These are phyloP conservation scores for Eumacrocentrus americanus DNA, from an alignment of 2,888 invertebrate genomes.

Conservation along the genomic window DNA sequence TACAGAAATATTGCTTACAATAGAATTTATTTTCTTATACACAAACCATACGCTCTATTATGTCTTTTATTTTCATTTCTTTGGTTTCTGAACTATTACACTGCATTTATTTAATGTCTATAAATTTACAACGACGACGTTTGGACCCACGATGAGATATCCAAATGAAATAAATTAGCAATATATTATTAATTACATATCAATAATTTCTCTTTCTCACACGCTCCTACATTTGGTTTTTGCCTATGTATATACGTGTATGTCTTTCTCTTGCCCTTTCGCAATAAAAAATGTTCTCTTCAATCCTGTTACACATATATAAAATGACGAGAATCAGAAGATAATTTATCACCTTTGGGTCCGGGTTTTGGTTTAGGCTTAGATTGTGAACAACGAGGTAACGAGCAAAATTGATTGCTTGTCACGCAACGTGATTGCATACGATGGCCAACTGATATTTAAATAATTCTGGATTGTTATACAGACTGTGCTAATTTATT, in stretches of 20 bases:
- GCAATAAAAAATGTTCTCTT: background rate
- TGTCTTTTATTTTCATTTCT: slow-evolving; percentile 13
- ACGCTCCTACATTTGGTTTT: background rate
- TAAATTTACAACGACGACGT: slow-evolving; percentile 50
- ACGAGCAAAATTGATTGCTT: slow-evolving; percentile 7
- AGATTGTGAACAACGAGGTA: background rate
- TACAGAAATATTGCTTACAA: slow-evolving; percentile 47
- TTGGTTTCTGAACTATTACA: slow-evolving; percentile 22
- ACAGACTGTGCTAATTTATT: background rate
- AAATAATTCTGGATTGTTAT: no score
- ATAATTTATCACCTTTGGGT: background rate
- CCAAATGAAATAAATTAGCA: slow-evolving; percentile 32
- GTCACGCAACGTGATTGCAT: no score
- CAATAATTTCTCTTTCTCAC: slow-evolving; percentile 14
- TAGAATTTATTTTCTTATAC: slow-evolving; percentile 35
- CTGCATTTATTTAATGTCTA: slow-evolving; percentile 29
- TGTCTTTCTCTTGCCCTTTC: background rate
- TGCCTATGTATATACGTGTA: background rate
- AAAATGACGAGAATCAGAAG: background rate
- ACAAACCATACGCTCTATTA: slow-evolving; percentile 30
- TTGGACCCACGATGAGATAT: slow-evolving; percentile 58
- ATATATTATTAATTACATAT: slow-evolving; percentile 14
- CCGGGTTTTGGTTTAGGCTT: slow-evolving; percentile 10
- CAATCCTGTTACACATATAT: background rate
- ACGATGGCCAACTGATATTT: no score